phyloP scores from a whole-genome alignment of 2,888 invertebrate species.

The Mongoloraphidia duomilia region DNA sequence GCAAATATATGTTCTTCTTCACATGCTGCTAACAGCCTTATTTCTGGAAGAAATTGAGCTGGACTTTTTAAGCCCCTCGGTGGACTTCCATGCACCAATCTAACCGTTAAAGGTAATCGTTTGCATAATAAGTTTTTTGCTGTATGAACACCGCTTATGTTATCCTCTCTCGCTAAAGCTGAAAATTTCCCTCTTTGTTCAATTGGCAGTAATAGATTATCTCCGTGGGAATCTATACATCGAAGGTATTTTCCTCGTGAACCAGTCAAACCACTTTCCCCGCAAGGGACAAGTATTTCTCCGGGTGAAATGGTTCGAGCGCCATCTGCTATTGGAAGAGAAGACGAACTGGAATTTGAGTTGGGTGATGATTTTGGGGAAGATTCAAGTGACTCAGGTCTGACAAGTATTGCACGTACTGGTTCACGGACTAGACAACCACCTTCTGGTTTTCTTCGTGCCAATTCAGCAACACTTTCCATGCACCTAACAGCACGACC shows the following conservation, averaged over 20 bases:
- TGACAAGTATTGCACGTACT: constrained; percentile 52
- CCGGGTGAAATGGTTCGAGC: constrained; percentile 66
- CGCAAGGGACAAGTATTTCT: constrained; percentile 67
- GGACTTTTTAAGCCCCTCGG: constrained; percentile 73
- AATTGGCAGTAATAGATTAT: constrained; percentile 65
- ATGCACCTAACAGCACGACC: constrained; percentile 82
- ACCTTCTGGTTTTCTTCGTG: constrained; percentile 56
- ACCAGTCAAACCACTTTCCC: constrained; percentile 50
- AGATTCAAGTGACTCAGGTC: constrained; percentile 40
- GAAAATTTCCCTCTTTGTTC: constrained; percentile 87
- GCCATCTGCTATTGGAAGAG: constrained; percentile 36
- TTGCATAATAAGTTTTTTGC: constrained; percentile 78
- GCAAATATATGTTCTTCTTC: constrained; percentile 80
- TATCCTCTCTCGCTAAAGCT: constrained; percentile 81
- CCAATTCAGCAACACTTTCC: constrained; percentile 73
- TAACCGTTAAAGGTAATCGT: constrained; percentile 80
- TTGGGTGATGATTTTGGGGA: constrained; percentile 28
- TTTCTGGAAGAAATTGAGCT: constrained; percentile 69
- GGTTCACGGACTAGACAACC: constrained; percentile 68
- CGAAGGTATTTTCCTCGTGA: constrained; percentile 69
- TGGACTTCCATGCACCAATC: constrained; percentile 79
- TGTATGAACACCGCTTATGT: constrained; percentile 88
- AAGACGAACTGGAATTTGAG: not conserved
- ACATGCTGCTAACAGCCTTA: constrained; percentile 67
- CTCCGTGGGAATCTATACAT: constrained; percentile 74